Percentiles rank a stretch among this genome's conserved stretches.
Conservation (phyloP, 2,797 vertebrate genomes). For the Syngnathus acus region DNA sequence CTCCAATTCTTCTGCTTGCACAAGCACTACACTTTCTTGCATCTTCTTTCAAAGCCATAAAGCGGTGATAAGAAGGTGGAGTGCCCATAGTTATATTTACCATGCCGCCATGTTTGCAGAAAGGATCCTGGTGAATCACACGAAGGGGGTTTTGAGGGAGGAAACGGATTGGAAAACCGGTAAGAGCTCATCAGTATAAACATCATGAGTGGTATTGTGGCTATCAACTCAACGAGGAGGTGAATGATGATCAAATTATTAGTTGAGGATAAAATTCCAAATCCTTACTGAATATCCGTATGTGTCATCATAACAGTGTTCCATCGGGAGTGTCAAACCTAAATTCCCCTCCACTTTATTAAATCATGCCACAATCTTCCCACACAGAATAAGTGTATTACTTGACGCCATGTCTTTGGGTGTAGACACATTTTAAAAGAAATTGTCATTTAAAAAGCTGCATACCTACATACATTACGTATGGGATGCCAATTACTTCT, state of each 20-base stretch:
- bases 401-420: too few relatives aligned
- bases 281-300: too few relatives aligned
- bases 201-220: background rate
- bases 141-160: conserved; percentile 37
- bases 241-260: background rate
- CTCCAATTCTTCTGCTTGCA: conserved; percentile 60
- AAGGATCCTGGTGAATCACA: conserved; percentile 47
- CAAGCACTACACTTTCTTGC: conserved; percentile 40
- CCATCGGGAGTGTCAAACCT: background rate
- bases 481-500: too few relatives aligned
- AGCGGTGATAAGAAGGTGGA: conserved; percentile 56
- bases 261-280: background rate
- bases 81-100: conserved; percentile 50
- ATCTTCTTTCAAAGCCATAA: conserved; percentile 52
- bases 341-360: background rate
- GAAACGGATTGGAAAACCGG: conserved; percentile 51
- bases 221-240: background rate
- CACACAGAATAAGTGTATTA: too few relatives aligned
- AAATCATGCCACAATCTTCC: background rate
- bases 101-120: conserved; percentile 42
- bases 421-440: too few relatives aligned
- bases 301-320: background rate
- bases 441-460: too few relatives aligned
- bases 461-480: too few relatives aligned
- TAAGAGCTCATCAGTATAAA: conserved; percentile 38